Percentiles rank a stretch among this genome's conserved stretches.
These are phyloP conservation scores for Cheilosia urbana DNA, from an alignment of 2,888 invertebrate species.

Conservation along the genomic window DNA sequence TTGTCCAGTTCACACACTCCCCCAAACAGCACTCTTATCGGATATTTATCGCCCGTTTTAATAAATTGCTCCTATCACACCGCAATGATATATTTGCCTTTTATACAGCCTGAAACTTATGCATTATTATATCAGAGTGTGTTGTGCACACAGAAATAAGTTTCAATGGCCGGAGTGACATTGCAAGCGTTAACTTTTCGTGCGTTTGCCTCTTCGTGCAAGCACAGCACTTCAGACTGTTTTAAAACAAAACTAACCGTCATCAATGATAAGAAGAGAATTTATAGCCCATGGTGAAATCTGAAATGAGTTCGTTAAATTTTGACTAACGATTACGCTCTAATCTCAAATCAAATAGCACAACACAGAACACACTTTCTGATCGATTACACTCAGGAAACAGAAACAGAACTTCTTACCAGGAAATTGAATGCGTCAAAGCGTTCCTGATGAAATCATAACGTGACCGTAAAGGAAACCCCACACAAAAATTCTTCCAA, in stretches of 20 bases:
- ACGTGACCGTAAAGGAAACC: constrained; percentile 53
- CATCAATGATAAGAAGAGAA: background rate
- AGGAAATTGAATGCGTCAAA: constrained; percentile 52
- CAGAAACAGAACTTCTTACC: constrained; percentile 8
- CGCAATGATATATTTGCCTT: no score
- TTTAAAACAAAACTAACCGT: constrained; percentile 7
- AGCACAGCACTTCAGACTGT: constrained; percentile 2
- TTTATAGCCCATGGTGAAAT: constrained; percentile 12
- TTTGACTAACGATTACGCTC: constrained; percentile 33
- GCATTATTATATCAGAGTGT: no score
- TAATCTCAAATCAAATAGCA: constrained; percentile 16
- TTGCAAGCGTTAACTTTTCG: no score
- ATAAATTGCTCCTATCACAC: no score
- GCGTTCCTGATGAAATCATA: constrained; percentile 47
- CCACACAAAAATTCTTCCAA: constrained; percentile 33
- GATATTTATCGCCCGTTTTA: no score
- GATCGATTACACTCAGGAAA: constrained; percentile 34
- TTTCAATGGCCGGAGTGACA: no score
- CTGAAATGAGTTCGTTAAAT: constrained; percentile 2
- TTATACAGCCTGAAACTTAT: no score
- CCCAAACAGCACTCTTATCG: no score
- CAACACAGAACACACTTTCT: constrained; percentile 8
- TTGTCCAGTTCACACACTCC: no score
- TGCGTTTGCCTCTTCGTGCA: constrained; percentile 2
- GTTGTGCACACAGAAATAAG: no score